Evolutionary conservation across 1,140 invertebrate genomes (phyloP), one percentile per base, ranked within the genome.

Genomic region (Drosophila rufa): DNA sequence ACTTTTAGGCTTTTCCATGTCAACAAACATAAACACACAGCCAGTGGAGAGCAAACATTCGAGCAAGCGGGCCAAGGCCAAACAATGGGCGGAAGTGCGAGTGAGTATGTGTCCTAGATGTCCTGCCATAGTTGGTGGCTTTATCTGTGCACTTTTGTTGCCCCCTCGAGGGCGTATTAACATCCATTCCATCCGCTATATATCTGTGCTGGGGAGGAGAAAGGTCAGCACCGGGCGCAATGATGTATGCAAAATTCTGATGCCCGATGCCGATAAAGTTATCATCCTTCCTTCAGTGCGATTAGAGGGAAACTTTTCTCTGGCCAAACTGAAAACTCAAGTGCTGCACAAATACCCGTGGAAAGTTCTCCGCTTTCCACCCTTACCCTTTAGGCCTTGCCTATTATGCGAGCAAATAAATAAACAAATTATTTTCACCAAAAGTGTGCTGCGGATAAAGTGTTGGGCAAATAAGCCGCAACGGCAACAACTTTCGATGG

Each of bases 1-100:
- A 85, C 82, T 85, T 87, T 73, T 82, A 76, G 82, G 82, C 82
- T 87, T 87, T 85, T 85, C 82, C 82, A 82, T 85, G 82, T 85
- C 82, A 85, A 85, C 82, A 85, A 78, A 85, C 79, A 86, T 86
- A 86, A 85, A 68, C 82, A 56, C 51, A 30, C 27, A 7, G 27
- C 6, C 27, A 6, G 27, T 36, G 43, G 43, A 75, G 60, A 80
- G 73, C 60, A 76, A 61, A 65, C 64, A 78, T 48, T 53, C 19
- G 53, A 30, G 58, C 30, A 58, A 56, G 48, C 64, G 67, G 74
- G 75, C 74, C 75, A 78, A 78, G 75, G 74, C 43, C 75, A 69
- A 77, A 77, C 75, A 77, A 77, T 77, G 55, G 56, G 60, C 74
- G 73, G 74, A 68, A 77, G 46, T 75, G 61, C 50, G 40, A 68